Evolutionary conservation across 35 echinoderm and acorn worm species (phyloP).

Genomic region (Diadema setosum): DNA sequence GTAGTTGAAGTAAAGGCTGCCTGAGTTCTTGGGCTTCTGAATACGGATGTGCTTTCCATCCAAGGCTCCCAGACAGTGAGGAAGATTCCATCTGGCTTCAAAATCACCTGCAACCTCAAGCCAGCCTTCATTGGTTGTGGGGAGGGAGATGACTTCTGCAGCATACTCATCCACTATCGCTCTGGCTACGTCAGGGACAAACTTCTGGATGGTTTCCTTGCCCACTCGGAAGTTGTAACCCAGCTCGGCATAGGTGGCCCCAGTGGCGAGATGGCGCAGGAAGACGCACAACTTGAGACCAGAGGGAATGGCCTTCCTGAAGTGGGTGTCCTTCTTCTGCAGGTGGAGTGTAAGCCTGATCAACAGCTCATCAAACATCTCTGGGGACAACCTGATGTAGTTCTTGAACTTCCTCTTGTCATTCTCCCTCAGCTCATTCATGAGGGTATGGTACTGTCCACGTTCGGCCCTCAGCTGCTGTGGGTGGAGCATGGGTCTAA

Average conservation of each 20-base stretch:
- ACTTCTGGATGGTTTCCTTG: background rate
- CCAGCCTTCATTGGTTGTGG: constrained; percentile 31
- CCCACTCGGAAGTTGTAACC: background rate
- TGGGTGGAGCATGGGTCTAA: no score
- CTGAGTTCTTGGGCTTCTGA: constrained; percentile 39
- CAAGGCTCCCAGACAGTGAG: constrained; percentile 61
- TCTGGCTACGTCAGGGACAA: background rate
- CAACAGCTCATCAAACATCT: background rate
- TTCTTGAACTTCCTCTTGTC: background rate
- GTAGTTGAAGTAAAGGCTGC: constrained; percentile 48
- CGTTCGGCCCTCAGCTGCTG: no score
- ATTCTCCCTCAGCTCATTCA: no score
- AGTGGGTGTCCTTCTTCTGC: background rate
- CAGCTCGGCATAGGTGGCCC: background rate
- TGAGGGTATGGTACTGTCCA: no score
- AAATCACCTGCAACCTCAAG: constrained; percentile 10
- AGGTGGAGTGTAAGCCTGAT: background rate
- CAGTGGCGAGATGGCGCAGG: background rate
- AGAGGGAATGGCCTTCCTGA: background rate
- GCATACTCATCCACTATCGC: background rate
- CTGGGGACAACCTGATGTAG: background rate
- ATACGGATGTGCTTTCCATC: constrained; percentile 76
- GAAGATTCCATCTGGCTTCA: constrained; percentile 48
- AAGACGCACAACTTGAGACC: background rate
- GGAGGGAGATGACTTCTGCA: background rate